Base-by-base conservation (phyloP, 2,888 invertebrate genomes). In the Leptopilina syphax region DNA sequence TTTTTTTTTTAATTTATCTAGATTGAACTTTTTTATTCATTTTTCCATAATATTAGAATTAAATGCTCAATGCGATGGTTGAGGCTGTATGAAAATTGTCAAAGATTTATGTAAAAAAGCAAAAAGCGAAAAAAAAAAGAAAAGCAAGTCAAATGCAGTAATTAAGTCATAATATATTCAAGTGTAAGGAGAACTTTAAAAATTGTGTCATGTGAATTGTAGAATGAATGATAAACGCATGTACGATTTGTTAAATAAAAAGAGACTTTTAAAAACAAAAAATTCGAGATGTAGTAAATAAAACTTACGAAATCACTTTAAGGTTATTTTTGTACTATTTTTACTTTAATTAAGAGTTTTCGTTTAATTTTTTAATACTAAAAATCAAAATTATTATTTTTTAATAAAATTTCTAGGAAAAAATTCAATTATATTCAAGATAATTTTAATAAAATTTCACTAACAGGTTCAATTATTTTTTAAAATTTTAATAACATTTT, bases 211-310 rank as follows among this genome's bases (percentile, higher is more conserved):
- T 63, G 63, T 63, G 63, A 24, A 63, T 63, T 63, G 63, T 63
- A 63, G 63, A 60, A n/a, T 60, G 60, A 60, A 63, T 63, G 63
- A 60, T n/a, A 18, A n/a, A 60, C 60, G 60, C 12, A 60, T 60
- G 60, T 60, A 60, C 60, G 60, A 24, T 63, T 63, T 63, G 63
- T 63, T 63, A 63, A 63, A 63, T 63, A 63, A 44, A 63, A 57
- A 57, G 54, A n/a, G 57, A n/a, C 70, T 73, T 57, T 73, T 54
- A 54, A 73, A 73, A 73, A 73, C 4, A 54, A 70, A 54, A 73
- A 9, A 50, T 18, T 18, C 18, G 18, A 18, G 18, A 18, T 18
- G 18, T 18, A 18, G 18, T 18, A 18, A 18, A 18, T 18, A 18
- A 18, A 18, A 18, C 18, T 18, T 18, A 34, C 34, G 34, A 34